Evolutionary conservation across 2,797 vertebrate species (phyloP).

Genomic region (Phalloptychus januarius): DNA sequence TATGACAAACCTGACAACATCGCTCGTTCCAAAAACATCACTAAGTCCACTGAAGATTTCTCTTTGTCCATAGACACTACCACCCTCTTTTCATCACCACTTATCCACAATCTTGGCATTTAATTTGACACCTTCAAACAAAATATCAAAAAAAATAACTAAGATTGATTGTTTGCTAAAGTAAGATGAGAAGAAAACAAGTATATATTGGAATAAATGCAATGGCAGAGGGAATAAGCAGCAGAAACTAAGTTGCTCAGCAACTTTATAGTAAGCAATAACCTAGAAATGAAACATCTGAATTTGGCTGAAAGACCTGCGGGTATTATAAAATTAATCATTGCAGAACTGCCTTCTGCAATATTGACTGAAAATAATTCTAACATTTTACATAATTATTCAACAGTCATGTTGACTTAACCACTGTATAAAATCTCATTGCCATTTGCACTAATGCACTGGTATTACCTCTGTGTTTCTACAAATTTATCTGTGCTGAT

Average conservation of each 20-base stretch:
- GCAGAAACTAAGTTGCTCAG: background rate
- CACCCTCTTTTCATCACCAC: too few species aligned
- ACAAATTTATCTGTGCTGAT: background rate
- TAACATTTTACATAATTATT: background rate
- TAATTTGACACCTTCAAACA: background rate
- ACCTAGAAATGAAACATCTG: background rate
- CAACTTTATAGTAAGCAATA: background rate
- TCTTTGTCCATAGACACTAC: background rate
- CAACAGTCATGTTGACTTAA: background rate
- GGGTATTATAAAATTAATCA: background rate
- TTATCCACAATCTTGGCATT: background rate
- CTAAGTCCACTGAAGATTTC: background rate
- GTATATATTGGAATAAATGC: background rate
- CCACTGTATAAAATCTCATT: background rate
- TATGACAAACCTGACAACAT: background rate
- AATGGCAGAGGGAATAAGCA: background rate
- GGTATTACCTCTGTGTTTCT: background rate
- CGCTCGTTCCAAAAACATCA: too few species aligned
- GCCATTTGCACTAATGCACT: conserved; percentile 1
- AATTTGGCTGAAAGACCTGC: background rate
- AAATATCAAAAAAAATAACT: background rate
- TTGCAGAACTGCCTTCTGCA: background rate
- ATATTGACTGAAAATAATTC: background rate
- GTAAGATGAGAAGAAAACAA: background rate
- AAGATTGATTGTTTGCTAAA: background rate